These are phyloP conservation scores for Dasypus novemcinctus DNA, from an alignment of 2,113 vertebrate genomes.

Conservation along the genomic window DNA sequence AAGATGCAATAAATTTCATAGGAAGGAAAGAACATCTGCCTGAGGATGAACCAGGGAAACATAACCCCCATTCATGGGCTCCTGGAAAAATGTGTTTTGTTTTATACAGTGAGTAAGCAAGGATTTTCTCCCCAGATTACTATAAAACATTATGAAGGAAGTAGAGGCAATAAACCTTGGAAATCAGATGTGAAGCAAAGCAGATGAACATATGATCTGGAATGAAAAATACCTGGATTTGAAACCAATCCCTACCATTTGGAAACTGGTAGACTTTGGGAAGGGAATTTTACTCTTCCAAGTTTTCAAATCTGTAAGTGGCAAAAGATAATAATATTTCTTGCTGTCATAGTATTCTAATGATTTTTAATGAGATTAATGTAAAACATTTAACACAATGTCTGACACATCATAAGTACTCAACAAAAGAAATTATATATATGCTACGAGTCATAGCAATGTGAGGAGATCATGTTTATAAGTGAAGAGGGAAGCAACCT, in stretches of 20 bases:
- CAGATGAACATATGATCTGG: neutral
- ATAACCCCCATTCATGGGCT: neutral
- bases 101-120: neutral
- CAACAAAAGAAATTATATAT: neutral
- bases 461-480: neutral
- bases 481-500: neutral
- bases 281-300: neutral
- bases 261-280: neutral
- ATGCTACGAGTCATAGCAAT: neutral
- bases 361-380: neutral
- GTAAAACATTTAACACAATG: neutral
- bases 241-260: neutral
- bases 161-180: neutral
- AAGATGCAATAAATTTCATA: neutral
- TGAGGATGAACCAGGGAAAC: neutral
- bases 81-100: neutral
- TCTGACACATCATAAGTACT: neutral
- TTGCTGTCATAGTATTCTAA: neutral
- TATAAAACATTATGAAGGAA: neutral
- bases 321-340: neutral
- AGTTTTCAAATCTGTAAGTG: conserved; percentile 2
- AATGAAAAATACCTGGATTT: neutral
- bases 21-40: neutral
- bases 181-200: neutral
- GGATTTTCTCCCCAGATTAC: neutral